phyloP scores from a whole-genome alignment of 2,113 vertebrate genomes.

The Antechinus stuartii region DNA sequence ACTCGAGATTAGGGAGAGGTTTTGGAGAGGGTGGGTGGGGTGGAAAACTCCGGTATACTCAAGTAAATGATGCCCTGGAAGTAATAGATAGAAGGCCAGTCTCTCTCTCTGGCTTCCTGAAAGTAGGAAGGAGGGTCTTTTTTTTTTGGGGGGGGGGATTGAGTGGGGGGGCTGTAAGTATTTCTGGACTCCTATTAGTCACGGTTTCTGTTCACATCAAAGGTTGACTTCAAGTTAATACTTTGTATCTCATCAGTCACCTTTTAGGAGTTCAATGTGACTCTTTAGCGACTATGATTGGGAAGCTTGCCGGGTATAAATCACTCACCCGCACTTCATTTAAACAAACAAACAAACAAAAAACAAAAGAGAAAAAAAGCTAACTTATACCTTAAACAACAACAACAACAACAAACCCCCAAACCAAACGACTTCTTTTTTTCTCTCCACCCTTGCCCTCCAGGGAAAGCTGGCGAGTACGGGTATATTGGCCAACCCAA shows the following conservation, averaged over 20 bases:
- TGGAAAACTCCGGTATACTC: conserved; percentile 42
- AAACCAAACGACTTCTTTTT: background rate
- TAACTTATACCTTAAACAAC: background rate
- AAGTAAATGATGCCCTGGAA: background rate
- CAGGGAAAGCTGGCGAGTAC: conserved; percentile 96
- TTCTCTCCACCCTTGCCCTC: conserved; percentile 34
- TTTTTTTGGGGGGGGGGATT: background rate
- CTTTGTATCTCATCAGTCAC: conserved; percentile 80
- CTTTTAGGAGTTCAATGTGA: conserved; percentile 55
- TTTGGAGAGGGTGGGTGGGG: background rate
- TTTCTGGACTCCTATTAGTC: conserved; percentile 79
- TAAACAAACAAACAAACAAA: background rate
- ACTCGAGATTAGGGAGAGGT: background rate
- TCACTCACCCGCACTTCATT: conserved; percentile 54
- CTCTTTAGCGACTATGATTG: conserved; percentile 66
- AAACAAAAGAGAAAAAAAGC: background rate
- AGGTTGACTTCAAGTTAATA: conserved; percentile 76
- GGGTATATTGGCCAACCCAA: conserved; percentile 96
- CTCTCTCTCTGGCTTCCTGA: background rate
- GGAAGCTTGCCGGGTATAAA: conserved; percentile 67
- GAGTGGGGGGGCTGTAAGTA: conserved; percentile 52
- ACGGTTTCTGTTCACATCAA: conserved; percentile 66
- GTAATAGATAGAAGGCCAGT: background rate
- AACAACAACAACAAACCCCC: too few species aligned
- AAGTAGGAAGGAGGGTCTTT: background rate